Conservation (phyloP, 2,888 invertebrate species). For the Acleris holmiana region DNA sequence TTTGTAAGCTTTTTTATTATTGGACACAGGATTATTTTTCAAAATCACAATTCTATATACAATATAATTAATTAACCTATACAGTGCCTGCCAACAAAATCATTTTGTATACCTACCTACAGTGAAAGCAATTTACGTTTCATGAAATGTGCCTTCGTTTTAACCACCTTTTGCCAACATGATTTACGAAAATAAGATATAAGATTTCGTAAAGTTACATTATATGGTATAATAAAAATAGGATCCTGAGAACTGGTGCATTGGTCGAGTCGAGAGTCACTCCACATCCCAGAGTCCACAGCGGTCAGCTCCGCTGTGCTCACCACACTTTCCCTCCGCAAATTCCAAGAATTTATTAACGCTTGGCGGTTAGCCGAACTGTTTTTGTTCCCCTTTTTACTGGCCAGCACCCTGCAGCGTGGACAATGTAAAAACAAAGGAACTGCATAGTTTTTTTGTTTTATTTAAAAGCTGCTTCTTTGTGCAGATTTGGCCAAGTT, state of each 20-base stretch:
- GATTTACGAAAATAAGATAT: too few relatives aligned
- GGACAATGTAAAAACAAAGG: constrained; percentile 60
- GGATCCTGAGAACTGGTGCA: constrained; percentile 25
- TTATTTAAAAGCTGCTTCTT: constrained; percentile 39
- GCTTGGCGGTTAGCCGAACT: constrained; percentile 76
- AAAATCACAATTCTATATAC: too few relatives aligned
- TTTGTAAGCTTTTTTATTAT: too few relatives aligned
- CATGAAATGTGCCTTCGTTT: too few relatives aligned
- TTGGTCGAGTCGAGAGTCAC: constrained; percentile 37
- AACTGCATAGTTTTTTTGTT: constrained; percentile 50
- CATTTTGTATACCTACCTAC: too few relatives aligned
- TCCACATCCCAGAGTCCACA: constrained; percentile 44
- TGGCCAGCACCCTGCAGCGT: constrained; percentile 61
- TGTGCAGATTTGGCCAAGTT: constrained; percentile 30
- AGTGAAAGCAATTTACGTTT: too few relatives aligned
- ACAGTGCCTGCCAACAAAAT: too few relatives aligned
- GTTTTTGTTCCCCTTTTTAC: constrained; percentile 69
- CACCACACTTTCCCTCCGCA: constrained; percentile 56
- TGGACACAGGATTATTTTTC: too few relatives aligned
- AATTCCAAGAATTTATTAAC: constrained; percentile 80
- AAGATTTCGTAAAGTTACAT: too few relatives aligned
- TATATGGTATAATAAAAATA: too few relatives aligned
- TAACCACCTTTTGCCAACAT: too few relatives aligned
- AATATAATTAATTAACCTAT: too few relatives aligned
- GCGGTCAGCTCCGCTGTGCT: constrained; percentile 53